phyloP scores from a whole-genome alignment of 2,797 vertebrate genomes.

The Gadopsis marmoratus region DNA sequence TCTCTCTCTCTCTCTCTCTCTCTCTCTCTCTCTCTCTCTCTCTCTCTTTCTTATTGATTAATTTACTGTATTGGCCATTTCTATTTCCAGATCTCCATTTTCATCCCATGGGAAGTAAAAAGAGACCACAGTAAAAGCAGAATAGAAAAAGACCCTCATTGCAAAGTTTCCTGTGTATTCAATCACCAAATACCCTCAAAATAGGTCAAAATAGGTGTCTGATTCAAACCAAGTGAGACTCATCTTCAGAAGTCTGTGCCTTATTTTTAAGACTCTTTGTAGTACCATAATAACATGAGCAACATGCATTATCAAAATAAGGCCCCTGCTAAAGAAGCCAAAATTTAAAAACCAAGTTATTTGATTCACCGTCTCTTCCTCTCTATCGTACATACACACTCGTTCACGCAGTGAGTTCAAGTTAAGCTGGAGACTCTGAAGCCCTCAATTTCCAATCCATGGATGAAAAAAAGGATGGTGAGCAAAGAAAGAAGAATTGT shows the following conservation, averaged over 20 bases:
- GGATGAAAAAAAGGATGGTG: neutral
- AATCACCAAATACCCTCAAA: slow-evolving; percentile 5
- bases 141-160: neutral
- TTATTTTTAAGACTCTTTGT: slow-evolving; percentile 33
- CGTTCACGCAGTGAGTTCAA: slow-evolving; percentile 33
- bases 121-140: neutral
- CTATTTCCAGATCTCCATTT: slow-evolving; percentile 9
- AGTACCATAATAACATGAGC: slow-evolving; percentile 3
- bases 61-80: slow-evolving; percentile 16
- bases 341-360: slow-evolving; percentile 32
- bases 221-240: slow-evolving; percentile 2
- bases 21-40: neutral
- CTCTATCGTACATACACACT: neutral
- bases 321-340: slow-evolving; percentile 27
- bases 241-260: neutral
- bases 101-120: neutral
- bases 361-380: slow-evolving; percentile 17
- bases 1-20: neutral
- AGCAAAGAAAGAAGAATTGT: slow-evolving; percentile 11
- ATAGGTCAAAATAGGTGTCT: slow-evolving; percentile 16
- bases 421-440: slow-evolving; percentile 39
- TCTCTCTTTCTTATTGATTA: slow-evolving; percentile 13
- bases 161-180: neutral
- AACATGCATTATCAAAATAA: slow-evolving; percentile 27
- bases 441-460: slow-evolving; percentile 43